Percentiles rank a stretch among this genome's conserved stretches.
These are phyloP conservation scores for Catamblyrhynchus diadema DNA, from an alignment of 2,797 vertebrate species.

Conservation along the genomic window DNA sequence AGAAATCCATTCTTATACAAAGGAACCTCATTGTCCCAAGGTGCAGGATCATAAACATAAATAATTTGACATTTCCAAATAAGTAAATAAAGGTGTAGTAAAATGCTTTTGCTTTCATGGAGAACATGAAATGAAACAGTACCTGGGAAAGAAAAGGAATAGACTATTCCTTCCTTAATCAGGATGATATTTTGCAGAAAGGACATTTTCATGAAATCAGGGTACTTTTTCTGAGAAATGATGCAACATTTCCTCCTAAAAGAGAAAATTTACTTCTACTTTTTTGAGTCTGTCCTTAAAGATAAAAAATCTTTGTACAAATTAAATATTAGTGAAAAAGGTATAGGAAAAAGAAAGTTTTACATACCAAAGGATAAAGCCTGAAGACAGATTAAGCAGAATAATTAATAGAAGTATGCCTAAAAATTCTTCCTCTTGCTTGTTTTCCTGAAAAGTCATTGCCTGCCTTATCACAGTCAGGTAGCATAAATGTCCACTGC, in stretches of 20 bases:
- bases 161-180: not conserved
- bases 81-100: not conserved
- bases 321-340: not conserved
- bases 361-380: not conserved
- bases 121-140: not conserved
- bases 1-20: not conserved
- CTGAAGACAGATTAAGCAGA: not conserved
- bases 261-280: not conserved
- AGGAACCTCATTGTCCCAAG: not conserved
- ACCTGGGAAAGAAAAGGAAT: not conserved
- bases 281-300: not conserved
- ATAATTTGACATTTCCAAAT: not conserved
- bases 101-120: not conserved
- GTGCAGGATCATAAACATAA: not conserved
- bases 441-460: not conserved
- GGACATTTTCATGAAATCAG: not conserved
- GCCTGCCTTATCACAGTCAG: not conserved
- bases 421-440: not conserved
- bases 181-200: not conserved
- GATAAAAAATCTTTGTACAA: not conserved
- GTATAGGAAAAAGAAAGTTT: not conserved
- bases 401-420: not conserved
- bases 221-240: not conserved
- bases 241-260: not conserved
- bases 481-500: not conserved